Conservation (phyloP, 1,140 invertebrate species). For the Aphelinus atriplicis region DNA sequence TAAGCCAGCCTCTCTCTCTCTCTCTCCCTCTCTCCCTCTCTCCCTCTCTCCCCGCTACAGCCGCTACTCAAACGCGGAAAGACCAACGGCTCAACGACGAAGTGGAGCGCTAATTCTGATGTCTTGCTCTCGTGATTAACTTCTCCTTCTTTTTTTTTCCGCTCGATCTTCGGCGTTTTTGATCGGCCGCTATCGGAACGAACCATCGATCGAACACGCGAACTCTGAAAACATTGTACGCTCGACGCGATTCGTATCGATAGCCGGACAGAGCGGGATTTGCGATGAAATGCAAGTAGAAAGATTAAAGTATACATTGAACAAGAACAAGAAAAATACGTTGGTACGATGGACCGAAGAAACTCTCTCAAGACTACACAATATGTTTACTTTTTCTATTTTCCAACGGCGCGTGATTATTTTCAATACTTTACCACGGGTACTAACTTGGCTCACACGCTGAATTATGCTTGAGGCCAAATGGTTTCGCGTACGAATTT, state of each 20-base stretch:
- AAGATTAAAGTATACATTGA: constrained; percentile 28
- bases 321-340: neutral
- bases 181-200: neutral
- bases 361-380: too few species aligned
- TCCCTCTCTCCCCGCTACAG: neutral
- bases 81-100: neutral
- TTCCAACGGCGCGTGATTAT: neutral
- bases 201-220: neutral
- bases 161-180: neutral
- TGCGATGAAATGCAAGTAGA: neutral
- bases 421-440: neutral
- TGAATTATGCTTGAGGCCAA: constrained; percentile 1
- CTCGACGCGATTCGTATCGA: neutral
- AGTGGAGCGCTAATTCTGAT: constrained; percentile 12
- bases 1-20: neutral
- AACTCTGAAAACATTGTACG: neutral
- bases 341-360: too few species aligned
- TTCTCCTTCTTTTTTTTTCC: neutral
- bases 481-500: neutral
- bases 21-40: neutral
- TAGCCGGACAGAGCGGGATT: neutral
- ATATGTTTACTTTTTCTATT: neutral
- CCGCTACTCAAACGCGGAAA: neutral
- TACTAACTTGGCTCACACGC: constrained; percentile 1
- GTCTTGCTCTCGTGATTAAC: neutral